Percentiles rank a stretch among this genome's conserved stretches.
Conservation (phyloP, 2,113 vertebrate genomes). For the Oophaga pumilio region DNA sequence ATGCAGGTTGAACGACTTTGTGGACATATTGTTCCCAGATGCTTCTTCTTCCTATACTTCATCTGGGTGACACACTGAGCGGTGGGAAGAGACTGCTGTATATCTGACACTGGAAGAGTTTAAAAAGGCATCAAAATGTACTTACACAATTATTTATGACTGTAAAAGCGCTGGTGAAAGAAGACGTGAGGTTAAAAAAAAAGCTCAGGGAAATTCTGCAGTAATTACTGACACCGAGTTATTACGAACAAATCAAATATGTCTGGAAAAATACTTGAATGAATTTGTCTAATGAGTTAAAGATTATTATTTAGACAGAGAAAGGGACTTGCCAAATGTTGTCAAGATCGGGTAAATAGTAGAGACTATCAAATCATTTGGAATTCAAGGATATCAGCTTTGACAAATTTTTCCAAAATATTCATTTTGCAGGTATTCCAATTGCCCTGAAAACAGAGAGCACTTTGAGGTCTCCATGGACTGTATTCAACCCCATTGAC, state of each 20-base stretch:
- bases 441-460: no score
- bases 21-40: conserved; percentile 50
- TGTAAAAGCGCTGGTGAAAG: background rate
- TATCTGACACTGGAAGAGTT: conserved; percentile 17
- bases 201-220: background rate
- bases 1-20: conserved; percentile 24
- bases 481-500: no score
- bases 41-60: conserved; percentile 21
- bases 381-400: no score
- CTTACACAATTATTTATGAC: conserved; percentile 3
- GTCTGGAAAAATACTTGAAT: background rate
- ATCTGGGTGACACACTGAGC: conserved; percentile 33
- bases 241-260: background rate
- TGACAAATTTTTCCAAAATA: no score
- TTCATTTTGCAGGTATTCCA: no score
- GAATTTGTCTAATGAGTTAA: background rate
- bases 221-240: background rate
- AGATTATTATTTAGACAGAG: background rate
- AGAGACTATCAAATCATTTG: no score
- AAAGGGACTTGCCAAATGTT: background rate
- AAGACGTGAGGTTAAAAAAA: background rate
- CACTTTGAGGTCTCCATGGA: no score
- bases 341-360: background rate
- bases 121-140: conserved; percentile 25
- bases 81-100: background rate